These are phyloP conservation scores for Bambusicola thoracicus DNA, from an alignment of 2,113 vertebrate genomes.

Conservation along the genomic window DNA sequence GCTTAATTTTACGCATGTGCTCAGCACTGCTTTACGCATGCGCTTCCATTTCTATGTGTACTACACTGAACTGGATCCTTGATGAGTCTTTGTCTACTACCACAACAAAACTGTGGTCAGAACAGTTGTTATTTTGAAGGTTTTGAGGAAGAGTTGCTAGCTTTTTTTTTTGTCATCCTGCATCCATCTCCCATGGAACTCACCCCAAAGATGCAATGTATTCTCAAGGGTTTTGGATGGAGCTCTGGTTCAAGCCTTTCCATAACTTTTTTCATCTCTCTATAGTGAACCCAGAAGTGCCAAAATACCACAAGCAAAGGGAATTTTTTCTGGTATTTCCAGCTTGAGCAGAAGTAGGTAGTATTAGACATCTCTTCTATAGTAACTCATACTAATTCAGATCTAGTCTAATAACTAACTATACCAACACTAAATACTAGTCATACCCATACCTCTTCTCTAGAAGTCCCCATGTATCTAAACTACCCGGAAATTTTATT, in stretches of 20 bases:
- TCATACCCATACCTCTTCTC: neutral
- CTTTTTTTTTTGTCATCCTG: neutral
- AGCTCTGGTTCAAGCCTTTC: neutral
- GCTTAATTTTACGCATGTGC: neutral
- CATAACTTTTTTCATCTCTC: neutral
- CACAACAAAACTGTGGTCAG: neutral
- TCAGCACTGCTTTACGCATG: neutral
- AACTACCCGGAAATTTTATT: neutral
- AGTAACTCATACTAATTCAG: neutral
- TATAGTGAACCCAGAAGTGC: neutral
- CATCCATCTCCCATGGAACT: neutral
- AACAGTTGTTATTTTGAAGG: neutral
- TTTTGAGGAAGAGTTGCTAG: neutral
- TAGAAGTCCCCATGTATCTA: neutral
- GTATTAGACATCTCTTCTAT: neutral
- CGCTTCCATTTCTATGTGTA: neutral
- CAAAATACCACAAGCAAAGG: neutral
- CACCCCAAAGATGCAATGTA: neutral
- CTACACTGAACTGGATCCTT: neutral
- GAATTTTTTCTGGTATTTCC: slow-evolving; percentile 20
- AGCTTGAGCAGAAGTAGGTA: neutral
- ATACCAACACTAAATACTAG: neutral
- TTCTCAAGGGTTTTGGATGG: neutral
- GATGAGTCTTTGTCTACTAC: neutral
- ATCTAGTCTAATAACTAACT: neutral